Conservation (phyloP, 1,140 invertebrate species). For the Sipha flava region DNA sequence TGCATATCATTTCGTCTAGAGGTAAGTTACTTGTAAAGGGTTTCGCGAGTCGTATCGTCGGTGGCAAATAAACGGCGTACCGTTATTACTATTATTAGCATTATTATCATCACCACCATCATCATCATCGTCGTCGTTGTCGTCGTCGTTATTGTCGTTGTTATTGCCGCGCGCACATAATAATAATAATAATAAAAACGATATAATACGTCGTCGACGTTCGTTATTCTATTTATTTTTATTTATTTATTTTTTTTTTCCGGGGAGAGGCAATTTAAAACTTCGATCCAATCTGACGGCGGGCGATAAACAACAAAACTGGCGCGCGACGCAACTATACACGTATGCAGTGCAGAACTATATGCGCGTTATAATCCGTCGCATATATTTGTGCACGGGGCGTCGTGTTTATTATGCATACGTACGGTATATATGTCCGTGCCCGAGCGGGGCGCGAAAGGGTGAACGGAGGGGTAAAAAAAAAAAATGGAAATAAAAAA, state of each 20-base stretch:
- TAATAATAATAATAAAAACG: neutral
- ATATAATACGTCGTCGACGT: neutral
- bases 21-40: too few species aligned
- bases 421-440: neutral
- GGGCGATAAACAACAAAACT: slow-evolving; percentile 17
- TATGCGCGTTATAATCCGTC: slow-evolving; percentile 12
- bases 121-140: too few species aligned
- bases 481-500: neutral
- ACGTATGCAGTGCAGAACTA: neutral
- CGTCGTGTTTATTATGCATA: neutral
- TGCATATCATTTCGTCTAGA: too few species aligned
- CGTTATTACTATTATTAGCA: too few species aligned
- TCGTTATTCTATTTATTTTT: neutral
- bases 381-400: too few species aligned
- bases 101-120: too few species aligned
- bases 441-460: neutral
- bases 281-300: slow-evolving; percentile 13
- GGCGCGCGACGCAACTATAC: too few species aligned
- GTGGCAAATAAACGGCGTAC: too few species aligned
- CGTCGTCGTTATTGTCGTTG: neutral
- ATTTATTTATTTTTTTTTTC: neutral
- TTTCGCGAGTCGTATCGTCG: too few species aligned
- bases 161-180: neutral
- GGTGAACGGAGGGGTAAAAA: neutral
- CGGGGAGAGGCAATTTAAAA: slow-evolving; percentile 5